phyloP scores from a whole-genome alignment of 2,888 invertebrate genomes.

The Drosophila macrospina region DNA sequence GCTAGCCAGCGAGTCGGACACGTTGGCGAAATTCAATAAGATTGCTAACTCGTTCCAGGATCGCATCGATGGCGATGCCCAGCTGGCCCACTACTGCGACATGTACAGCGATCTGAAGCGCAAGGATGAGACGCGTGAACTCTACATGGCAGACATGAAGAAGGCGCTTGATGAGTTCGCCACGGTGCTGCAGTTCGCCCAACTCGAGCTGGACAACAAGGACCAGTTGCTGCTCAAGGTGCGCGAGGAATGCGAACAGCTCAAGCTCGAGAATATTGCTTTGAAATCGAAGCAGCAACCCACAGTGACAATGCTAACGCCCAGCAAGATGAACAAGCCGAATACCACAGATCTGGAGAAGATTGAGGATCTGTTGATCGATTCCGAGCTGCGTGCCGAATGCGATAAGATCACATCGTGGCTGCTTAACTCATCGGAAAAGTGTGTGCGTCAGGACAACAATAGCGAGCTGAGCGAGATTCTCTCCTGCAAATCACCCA shows the following conservation, averaged over 20 bases:
- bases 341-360: constrained; percentile 83
- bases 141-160: constrained; percentile 85
- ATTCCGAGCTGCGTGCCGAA: constrained; percentile 82
- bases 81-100: constrained; percentile 84
- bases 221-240: constrained; percentile 82
- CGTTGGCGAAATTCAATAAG: constrained; percentile 85
- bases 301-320: constrained; percentile 52
- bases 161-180: constrained; percentile 85
- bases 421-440: constrained; percentile 80
- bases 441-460: constrained; percentile 78
- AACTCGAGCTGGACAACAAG: constrained; percentile 84
- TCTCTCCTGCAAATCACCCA: constrained; percentile 68
- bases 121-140: constrained; percentile 85
- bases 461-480: constrained; percentile 79
- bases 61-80: constrained; percentile 84
- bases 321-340: constrained; percentile 75
- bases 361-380: constrained; percentile 82
- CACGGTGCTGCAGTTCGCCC: constrained; percentile 84
- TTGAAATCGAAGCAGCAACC: constrained; percentile 83
- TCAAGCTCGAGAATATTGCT: constrained; percentile 84
- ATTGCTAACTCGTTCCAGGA: constrained; percentile 86
- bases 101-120: constrained; percentile 84
- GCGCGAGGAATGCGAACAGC: constrained; percentile 84
- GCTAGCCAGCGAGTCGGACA: constrained; percentile 85
- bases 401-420: constrained; percentile 84